Evolutionary conservation across 2,888 invertebrate genomes (phyloP).

Genomic region (Camptogramma bilineatum): DNA sequence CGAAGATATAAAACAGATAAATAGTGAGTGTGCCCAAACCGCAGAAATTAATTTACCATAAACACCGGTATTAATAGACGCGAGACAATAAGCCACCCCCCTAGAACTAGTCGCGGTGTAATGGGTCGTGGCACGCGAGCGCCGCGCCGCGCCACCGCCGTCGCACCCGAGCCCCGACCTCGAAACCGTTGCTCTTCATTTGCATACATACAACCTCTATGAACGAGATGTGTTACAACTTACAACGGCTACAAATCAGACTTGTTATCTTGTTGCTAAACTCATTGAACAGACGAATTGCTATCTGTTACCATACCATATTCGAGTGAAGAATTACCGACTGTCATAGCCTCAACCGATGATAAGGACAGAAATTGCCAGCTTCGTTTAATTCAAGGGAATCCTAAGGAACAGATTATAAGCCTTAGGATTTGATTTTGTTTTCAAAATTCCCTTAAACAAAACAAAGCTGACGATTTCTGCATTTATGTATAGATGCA

Average conservation of each 20-base stretch:
- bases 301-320: background rate
- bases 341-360: no score
- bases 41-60: constrained; percentile 76
- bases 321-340: background rate
- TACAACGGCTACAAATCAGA: constrained; percentile 44
- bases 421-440: no score
- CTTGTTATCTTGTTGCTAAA: constrained; percentile 27
- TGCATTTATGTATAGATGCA: no score
- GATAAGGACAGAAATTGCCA: no score
- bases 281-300: constrained; percentile 18
- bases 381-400: no score
- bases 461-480: no score
- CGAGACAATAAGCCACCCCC: constrained; percentile 81
- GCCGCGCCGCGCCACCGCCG: constrained; percentile 54
- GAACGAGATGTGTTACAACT: constrained; percentile 54
- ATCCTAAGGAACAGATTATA: no score
- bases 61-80: constrained; percentile 78
- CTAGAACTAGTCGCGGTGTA: constrained; percentile 72
- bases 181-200: constrained; percentile 63
- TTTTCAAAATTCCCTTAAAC: no score
- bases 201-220: constrained; percentile 63
- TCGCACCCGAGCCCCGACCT: constrained; percentile 68
- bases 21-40: constrained; percentile 51
- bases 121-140: constrained; percentile 76
- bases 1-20: constrained; percentile 41